Base-by-base conservation (phyloP, 2,797 vertebrate species). In the Dryobates pubescens region DNA sequence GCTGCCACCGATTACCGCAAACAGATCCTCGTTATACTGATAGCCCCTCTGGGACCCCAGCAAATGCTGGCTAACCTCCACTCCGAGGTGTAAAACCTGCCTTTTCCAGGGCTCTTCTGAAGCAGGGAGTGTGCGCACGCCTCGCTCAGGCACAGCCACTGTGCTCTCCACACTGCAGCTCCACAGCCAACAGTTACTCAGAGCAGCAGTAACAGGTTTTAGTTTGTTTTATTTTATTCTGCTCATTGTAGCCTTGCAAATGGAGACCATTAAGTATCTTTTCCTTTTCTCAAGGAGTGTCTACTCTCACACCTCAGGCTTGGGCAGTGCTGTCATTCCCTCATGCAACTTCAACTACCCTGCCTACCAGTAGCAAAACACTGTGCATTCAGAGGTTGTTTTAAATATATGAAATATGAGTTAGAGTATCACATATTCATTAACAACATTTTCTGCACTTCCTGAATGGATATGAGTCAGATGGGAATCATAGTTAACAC, bases 1-100 rank as follows among this genome's bases (percentile, higher is more conserved):
- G 97, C 97, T 97, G 98, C 97, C 96, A 97, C 98, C 98, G 98
- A 99, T 99, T 98, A 98, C 97, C 94, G 98, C 98, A 98, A 98
- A 98, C 98, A 99, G 98, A 97, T 98, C 97, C 98, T 98, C 94
- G 97, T 98, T 98, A 98, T 97, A 91, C 95, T 97, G 98, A 99
- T 98, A 98, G 97, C 97, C 98, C 99, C 98, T 97, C 96, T 97
- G 99, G 98, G 98, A 99, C 94, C 51, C 84, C 54, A 49, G 95
- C 97, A 90, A 92, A 96, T 94, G 71, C 82, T 90, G 97, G 96
- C 97, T 89, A 97, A 96, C 97, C 97, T 92, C 94, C 0, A 3
- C 83, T 91, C 76, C 9, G n/a, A 92, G 94, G 94, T 59, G 94
- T 86, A 86, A 78, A 90, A 58, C 1, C 3, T 36, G 94, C 93